Percentiles rank a stretch among this genome's conserved stretches.
phyloP scores from a whole-genome alignment of 2,113 vertebrate species.

The Pithys albifrons region DNA sequence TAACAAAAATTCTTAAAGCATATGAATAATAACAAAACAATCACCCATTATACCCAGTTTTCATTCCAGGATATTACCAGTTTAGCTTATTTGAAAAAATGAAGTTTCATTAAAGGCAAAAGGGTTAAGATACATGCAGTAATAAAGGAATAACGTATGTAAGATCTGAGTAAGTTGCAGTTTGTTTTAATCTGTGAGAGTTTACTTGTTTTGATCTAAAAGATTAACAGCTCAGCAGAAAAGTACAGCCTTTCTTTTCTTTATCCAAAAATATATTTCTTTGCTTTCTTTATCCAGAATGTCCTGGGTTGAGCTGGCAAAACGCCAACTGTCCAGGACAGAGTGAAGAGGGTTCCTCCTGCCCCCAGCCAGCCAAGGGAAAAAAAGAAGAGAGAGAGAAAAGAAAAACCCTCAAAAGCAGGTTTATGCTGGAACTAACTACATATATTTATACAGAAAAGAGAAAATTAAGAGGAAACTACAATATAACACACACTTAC shows the following conservation, averaged over 20 bases:
- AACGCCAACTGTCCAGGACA: too few species aligned
- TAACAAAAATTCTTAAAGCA: background rate
- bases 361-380: too few species aligned
- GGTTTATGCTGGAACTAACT: too few species aligned
- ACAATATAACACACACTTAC: too few species aligned
- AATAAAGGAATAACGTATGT: background rate
- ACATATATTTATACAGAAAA: too few species aligned
- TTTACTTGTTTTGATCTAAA: background rate
- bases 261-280: background rate
- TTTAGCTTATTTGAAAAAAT: background rate
- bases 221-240: background rate
- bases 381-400: too few species aligned
- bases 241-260: background rate
- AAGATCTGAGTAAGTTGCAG: background rate
- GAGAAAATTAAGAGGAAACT: too few species aligned
- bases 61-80: background rate
- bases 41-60: background rate
- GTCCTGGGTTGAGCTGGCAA: too few species aligned
- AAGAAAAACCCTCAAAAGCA: too few species aligned
- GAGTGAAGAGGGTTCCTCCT: too few species aligned
- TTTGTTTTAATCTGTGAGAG: background rate
- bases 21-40: background rate
- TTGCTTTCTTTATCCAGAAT: background rate
- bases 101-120: background rate
- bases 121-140: background rate